Base-by-base conservation (phyloP, 2,888 invertebrate species). In the Eupithecia centaureata region DNA sequence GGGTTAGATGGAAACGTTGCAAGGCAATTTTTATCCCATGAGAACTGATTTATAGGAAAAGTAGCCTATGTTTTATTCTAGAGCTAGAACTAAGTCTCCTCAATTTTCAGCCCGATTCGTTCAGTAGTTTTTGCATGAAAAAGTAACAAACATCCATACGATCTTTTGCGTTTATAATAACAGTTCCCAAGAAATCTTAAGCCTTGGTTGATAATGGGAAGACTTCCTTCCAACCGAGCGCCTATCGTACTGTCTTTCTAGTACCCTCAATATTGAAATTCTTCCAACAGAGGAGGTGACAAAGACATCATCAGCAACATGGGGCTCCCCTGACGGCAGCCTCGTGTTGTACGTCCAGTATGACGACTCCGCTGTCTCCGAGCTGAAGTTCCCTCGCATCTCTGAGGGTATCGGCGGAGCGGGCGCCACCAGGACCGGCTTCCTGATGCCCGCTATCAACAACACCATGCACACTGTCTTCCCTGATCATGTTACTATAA, bases 331-430 rank as follows among this genome's bases (percentile, higher is more conserved):
- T 22, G 97, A 97, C 86, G 98, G 98, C 61, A 94, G 95, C 47
- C 95, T 96, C 81, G 95, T 99, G 70, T 94, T 98, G 85, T 99
- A 95, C 90, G 97, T 96, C 63, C 95, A 96, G 76, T 98, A 97
- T 92, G 97, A 98, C 92, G 98, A 98, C 91, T 95, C 95, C 66
- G 94, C 94, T 73, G 97, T 97, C 65, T 95, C 96, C 54, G 95
- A 95, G 83, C 94, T 97, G 88, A 95, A 95, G 80, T 97, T 96
- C 90, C 97, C 97, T 38, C 96, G 97, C 95, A 96, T 98, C 86
- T 95, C 97, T 38, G 95, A 95, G 74, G 95, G 95, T 74, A 94
- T 95, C 65, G 94, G 95, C 69, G 94, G 95, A 75, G 94, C 95
- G 61, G 89, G 95, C 74, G 94, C 95, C 27, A 86, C 92, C 67